These are phyloP conservation scores for Gallinago jamesoni DNA, from an alignment of 2,113 vertebrate genomes.

Conservation along the genomic window DNA sequence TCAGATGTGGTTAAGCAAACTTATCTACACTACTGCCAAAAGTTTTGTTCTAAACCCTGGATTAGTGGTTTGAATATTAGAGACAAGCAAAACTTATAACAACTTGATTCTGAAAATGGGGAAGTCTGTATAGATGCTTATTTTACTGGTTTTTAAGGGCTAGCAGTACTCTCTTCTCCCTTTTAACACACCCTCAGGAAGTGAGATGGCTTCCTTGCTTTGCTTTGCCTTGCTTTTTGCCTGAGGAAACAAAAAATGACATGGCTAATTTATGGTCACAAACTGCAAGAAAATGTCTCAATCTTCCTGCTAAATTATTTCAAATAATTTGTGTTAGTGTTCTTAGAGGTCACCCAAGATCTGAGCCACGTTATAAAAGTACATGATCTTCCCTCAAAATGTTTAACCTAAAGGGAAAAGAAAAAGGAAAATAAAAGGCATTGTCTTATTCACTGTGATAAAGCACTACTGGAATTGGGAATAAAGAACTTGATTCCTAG, in stretches of 20 bases:
- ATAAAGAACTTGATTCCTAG: background rate
- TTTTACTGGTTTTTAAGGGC: background rate
- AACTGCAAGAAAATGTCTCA: background rate
- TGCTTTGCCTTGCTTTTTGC: background rate
- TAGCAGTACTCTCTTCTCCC: background rate
- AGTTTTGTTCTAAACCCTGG: background rate
- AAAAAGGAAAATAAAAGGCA: background rate
- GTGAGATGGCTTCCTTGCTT: background rate
- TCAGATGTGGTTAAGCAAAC: slow-evolving; percentile 1
- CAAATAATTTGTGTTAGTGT: background rate
- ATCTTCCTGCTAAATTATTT: background rate
- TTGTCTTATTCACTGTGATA: background rate
- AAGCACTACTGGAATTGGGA: background rate
- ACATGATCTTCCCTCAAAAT: background rate
- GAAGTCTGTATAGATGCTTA: background rate
- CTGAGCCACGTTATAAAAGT: background rate
- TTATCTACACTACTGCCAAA: background rate
- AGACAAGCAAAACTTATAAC: background rate
- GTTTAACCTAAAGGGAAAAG: background rate
- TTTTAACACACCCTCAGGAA: background rate
- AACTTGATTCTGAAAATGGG: background rate
- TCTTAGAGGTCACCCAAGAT: background rate
- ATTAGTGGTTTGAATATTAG: background rate
- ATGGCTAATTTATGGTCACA: background rate
- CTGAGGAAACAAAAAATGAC: background rate